Evolutionary conservation across 1,140 invertebrate genomes (phyloP).

Genomic region (Listronotus bonariensis): DNA sequence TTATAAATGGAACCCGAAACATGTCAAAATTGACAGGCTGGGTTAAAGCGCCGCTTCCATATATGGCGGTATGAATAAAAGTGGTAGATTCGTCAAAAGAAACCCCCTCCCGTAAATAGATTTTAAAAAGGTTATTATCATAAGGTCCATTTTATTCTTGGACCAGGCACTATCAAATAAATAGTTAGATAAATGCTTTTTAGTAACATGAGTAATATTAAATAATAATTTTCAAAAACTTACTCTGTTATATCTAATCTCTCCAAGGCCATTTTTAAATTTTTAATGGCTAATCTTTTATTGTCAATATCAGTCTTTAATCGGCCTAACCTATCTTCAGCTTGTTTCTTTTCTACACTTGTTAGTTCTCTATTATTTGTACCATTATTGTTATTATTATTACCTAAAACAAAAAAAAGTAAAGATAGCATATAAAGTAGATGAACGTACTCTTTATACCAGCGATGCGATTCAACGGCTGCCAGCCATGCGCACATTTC

Average conservation of each 20-base stretch:
- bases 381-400: conserved; percentile 36
- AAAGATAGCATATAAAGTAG: background rate
- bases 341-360: conserved; percentile 65
- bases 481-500: no score
- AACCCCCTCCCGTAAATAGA: no score
- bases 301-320: conserved; percentile 72
- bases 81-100: no score
- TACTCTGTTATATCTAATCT: conserved; percentile 78
- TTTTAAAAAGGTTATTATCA: no score
- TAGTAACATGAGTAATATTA: no score
- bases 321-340: conserved; percentile 69
- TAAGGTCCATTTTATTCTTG: no score
- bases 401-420: conserved; percentile 7
- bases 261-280: conserved; percentile 74
- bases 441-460: background rate
- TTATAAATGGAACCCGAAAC: no score
- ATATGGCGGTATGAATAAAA: no score
- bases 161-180: no score
- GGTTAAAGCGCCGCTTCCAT: no score
- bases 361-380: conserved; percentile 51
- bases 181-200: no score
- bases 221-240: conserved; percentile 34
- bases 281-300: conserved; percentile 73
- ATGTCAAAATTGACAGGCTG: no score
- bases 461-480: background rate